These are phyloP conservation scores for Crax fasciolata DNA, from an alignment of 2,797 vertebrate species.

Conservation along the genomic window DNA sequence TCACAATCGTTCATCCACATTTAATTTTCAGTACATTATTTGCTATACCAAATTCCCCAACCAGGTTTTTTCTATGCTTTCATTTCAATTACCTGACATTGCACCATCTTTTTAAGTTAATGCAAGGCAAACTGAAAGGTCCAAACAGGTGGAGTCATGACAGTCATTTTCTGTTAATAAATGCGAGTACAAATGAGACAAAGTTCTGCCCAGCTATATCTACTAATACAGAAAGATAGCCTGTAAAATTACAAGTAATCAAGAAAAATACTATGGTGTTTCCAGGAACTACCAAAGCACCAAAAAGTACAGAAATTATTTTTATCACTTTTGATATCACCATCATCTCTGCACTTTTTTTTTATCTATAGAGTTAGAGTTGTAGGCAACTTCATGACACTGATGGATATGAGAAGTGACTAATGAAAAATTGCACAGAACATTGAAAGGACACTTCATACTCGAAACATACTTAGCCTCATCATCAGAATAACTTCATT, in stretches of 20 bases:
- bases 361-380: neutral
- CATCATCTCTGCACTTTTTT: neutral
- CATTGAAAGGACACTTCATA: neutral
- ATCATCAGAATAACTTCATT: neutral
- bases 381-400: neutral
- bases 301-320: neutral
- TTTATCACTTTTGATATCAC: neutral
- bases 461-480: neutral
- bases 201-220: neutral
- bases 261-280: neutral
- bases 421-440: neutral
- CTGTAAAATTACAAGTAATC: neutral
- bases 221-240: neutral
- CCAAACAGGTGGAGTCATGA: neutral
- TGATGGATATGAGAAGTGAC: neutral
- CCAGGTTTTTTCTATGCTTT: accelerated
- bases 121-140: neutral
- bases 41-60: neutral
- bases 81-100: neutral
- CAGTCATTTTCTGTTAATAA: neutral
- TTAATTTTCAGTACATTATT: neutral
- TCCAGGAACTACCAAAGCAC: neutral
- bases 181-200: neutral
- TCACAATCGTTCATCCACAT: neutral
- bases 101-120: neutral